These are phyloP conservation scores for Diadema setosum DNA, from an alignment of 35 echinoderm and acorn worm genomes.

Conservation along the genomic window DNA sequence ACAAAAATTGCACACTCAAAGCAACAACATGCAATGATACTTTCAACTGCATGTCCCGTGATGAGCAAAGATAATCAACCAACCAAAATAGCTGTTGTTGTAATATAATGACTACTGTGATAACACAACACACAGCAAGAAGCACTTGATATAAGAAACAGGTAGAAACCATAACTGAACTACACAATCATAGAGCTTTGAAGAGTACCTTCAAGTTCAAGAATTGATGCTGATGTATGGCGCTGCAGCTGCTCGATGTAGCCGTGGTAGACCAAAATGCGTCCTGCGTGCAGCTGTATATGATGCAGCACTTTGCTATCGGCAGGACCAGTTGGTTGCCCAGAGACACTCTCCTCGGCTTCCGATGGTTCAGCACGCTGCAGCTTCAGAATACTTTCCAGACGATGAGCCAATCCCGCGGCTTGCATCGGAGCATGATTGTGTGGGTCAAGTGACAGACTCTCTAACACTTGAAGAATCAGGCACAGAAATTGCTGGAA, in stretches of 20 bases:
- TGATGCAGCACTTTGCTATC: conserved; percentile 5
- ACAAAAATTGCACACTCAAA: no score
- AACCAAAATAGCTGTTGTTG: no score
- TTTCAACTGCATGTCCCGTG: no score
- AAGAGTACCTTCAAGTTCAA: background rate
- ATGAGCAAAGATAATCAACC: no score
- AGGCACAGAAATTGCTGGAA: conserved; percentile 38
- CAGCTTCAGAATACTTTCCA: conserved; percentile 37
- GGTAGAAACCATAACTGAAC: no score
- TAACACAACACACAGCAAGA: no score
- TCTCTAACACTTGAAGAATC: conserved; percentile 51
- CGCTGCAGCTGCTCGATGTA: conserved; percentile 1
- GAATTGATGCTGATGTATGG: background rate
- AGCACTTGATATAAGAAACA: no score
- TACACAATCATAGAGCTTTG: no score
- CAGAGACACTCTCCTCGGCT: background rate
- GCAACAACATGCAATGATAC: no score
- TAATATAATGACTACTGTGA: no score
- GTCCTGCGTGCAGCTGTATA: background rate
- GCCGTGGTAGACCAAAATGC: background rate
- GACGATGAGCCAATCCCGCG: conserved; percentile 40
- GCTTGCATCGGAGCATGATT: conserved; percentile 49
- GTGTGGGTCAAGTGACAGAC: conserved; percentile 29
- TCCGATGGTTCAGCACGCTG: background rate
- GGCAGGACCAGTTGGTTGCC: background rate